Conservation (phyloP, 2,797 vertebrate species). For the Melanotaenia nigrans region DNA sequence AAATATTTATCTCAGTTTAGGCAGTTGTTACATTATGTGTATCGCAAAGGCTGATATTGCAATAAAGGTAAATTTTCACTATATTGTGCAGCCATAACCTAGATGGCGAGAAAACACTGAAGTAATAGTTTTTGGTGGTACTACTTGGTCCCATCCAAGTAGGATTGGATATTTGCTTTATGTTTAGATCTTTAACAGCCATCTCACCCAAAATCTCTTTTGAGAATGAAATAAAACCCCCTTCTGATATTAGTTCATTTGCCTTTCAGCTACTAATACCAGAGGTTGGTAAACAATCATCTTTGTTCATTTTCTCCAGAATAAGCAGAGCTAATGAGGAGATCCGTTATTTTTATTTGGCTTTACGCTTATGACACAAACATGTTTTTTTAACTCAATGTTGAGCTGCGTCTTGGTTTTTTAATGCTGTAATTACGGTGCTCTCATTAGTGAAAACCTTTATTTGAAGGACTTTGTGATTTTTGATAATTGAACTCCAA, state of each 20-base stretch:
- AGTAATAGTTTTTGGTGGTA: too few species aligned
- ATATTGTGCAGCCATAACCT: not conserved
- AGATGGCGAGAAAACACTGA: too few species aligned
- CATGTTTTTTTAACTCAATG: not conserved
- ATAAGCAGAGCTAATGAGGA: not conserved
- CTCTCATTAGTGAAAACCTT: conserved; percentile 56
- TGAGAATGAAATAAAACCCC: conserved; percentile 1
- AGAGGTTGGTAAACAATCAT: not conserved
- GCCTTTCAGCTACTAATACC: not conserved
- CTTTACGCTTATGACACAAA: not conserved
- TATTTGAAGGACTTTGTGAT: conserved; percentile 46
- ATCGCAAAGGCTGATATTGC: too few species aligned
- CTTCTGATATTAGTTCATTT: not conserved
- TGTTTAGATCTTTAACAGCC: too few species aligned
- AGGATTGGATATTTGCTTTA: not conserved
- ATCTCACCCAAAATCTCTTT: not conserved
- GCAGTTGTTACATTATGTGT: too few species aligned
- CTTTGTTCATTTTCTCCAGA: too few species aligned
- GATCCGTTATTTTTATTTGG: not conserved
- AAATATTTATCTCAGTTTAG: too few species aligned
- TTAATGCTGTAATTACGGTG: conserved; percentile 59
- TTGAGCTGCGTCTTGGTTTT: conserved; percentile 36
- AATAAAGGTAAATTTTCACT: too few species aligned
- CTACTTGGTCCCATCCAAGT: too few species aligned
- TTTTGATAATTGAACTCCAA: conserved; percentile 43